Evolutionary conservation across 1,140 invertebrate genomes (phyloP).

Genomic region (Lethrus apterus): DNA sequence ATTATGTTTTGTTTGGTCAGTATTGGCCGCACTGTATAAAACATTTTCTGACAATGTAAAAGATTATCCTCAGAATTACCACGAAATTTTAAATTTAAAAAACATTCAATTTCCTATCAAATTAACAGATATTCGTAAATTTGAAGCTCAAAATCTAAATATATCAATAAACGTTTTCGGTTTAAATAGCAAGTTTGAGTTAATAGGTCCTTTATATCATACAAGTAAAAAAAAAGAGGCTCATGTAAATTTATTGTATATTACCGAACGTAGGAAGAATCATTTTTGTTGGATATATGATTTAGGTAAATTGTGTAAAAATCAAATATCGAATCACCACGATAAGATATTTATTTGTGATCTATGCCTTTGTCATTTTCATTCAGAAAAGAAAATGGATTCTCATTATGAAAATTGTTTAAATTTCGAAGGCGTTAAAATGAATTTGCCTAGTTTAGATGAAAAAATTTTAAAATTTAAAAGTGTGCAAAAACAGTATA

Average conservation of each 20-base stretch:
- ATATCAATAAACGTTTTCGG: too few species aligned
- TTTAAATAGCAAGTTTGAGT: too few species aligned
- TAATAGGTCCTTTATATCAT: background rate
- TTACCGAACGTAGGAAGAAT: background rate
- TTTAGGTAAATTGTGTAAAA: background rate
- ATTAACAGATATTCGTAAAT: too few species aligned
- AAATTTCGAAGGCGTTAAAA: background rate
- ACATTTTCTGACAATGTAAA: constrained; percentile 2
- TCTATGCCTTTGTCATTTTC: constrained; percentile 35
- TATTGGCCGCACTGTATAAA: constrained; percentile 34
- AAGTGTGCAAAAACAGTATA: constrained; percentile 4
- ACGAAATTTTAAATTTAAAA: too few species aligned
- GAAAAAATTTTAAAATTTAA: constrained; percentile 11
- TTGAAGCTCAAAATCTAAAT: too few species aligned
- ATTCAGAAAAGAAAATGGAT: constrained; percentile 18
- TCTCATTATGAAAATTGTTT: constrained; percentile 29
- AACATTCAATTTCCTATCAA: too few species aligned
- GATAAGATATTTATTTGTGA: constrained; percentile 23
- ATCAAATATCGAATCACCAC: background rate
- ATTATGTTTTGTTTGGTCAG: constrained; percentile 33
- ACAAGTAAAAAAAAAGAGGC: background rate
- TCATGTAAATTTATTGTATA: constrained; percentile 9
- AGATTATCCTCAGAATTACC: background rate
- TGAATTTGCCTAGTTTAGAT: background rate
- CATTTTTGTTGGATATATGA: constrained; percentile 2